These are phyloP conservation scores for Ochropleura plecta DNA, from an alignment of 2,888 invertebrate species.

Conservation along the genomic window DNA sequence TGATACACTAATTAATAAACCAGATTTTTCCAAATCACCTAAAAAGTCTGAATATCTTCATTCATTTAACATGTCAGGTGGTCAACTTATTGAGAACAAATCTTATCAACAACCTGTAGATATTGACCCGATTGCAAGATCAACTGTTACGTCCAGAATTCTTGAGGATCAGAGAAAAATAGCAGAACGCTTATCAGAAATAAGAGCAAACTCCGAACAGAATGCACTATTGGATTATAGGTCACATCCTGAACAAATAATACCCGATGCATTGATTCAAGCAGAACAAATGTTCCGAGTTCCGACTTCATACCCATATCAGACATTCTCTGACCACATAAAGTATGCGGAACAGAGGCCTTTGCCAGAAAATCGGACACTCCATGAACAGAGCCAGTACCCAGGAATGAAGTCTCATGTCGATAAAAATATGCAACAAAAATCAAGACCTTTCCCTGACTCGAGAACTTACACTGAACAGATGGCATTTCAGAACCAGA, in stretches of 20 bases:
- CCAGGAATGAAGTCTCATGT: constrained; percentile 23
- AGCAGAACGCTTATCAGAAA: constrained; percentile 28
- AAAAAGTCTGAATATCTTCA: constrained; percentile 40
- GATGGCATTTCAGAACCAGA: constrained; percentile 33
- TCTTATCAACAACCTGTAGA: constrained; percentile 26
- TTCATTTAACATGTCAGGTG: constrained; percentile 49
- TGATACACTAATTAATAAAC: constrained; percentile 8
- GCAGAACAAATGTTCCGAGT: constrained; percentile 38
- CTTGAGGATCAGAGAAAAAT: constrained; percentile 24
- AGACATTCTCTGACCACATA: constrained; percentile 15
- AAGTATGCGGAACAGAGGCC: constrained; percentile 34
- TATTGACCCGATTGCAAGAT: constrained; percentile 33
- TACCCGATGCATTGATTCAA: constrained; percentile 35
- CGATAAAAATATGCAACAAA: constrained; percentile 29
- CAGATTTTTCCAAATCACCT: constrained; percentile 21
- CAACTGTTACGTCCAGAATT: constrained; percentile 29
- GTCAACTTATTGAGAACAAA: constrained; percentile 48
- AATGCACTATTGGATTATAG: constrained; percentile 32
- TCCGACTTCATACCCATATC: constrained; percentile 19
- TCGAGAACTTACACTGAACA: constrained; percentile 34
- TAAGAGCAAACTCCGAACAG: constrained; percentile 35
- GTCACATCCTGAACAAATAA: constrained; percentile 22
- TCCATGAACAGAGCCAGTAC: constrained; percentile 29
- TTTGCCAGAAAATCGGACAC: constrained; percentile 17
- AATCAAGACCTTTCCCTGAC: constrained; percentile 32